Conservation (phyloP, 2,888 invertebrate genomes). For the Iphiclides podalirius region DNA sequence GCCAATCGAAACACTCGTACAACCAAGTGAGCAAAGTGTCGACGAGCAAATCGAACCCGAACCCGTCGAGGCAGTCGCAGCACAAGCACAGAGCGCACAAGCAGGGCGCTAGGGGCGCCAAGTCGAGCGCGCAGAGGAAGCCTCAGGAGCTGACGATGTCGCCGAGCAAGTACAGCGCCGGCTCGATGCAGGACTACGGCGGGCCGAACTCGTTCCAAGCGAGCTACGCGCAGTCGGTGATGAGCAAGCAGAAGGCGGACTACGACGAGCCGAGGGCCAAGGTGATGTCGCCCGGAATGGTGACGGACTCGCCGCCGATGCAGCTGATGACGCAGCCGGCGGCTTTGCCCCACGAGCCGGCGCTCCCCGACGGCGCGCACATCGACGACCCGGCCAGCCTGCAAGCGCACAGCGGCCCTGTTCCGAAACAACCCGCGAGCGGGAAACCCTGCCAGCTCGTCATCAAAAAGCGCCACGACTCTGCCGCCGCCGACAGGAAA, state of each 20-base stretch:
- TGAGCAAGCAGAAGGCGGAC: constrained; percentile 57
- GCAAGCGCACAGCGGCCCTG: constrained; percentile 53
- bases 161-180: constrained; percentile 53
- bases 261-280: constrained; percentile 58
- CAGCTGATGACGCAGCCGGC: constrained; percentile 63
- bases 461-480: constrained; percentile 61
- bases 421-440: constrained; percentile 41
- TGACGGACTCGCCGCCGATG: constrained; percentile 62
- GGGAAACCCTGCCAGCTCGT: constrained; percentile 67
- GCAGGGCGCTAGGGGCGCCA: constrained; percentile 28
- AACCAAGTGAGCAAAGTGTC: constrained; percentile 78
- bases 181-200: constrained; percentile 55
- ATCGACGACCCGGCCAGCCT: constrained; percentile 53
- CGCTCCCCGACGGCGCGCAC: constrained; percentile 49
- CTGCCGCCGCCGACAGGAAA: constrained; percentile 54
- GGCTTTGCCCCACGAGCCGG: constrained; percentile 57
- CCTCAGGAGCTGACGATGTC: constrained; percentile 49
- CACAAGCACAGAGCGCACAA: constrained; percentile 58
- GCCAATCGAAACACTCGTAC: constrained; percentile 74
- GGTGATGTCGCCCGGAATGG: constrained; percentile 54
- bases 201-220: constrained; percentile 71
- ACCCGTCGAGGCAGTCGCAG: constrained; percentile 43
- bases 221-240: constrained; percentile 68
- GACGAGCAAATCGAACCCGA: constrained; percentile 67
- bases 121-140: constrained; percentile 51